phyloP scores from a whole-genome alignment of 2,113 vertebrate species.

The Setophaga coronata region DNA sequence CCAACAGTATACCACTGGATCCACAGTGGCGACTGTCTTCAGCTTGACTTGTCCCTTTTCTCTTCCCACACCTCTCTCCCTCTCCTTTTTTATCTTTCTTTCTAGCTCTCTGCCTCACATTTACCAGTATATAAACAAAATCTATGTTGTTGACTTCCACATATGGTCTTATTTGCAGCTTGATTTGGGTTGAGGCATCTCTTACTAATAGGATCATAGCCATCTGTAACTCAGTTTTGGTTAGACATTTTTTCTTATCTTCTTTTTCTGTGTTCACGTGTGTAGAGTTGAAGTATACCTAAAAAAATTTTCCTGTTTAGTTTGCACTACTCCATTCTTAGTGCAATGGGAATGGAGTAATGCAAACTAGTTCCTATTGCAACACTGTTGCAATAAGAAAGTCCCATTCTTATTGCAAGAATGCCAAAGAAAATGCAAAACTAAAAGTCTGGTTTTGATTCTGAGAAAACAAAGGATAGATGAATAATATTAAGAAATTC shows the following conservation, averaged over 20 bases:
- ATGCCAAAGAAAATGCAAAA: not conserved
- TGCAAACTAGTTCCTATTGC: too few relatives aligned
- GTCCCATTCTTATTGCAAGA: not conserved
- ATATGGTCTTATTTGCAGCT: not conserved
- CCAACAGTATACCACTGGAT: not conserved
- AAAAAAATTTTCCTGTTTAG: not conserved
- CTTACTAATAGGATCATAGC: not conserved
- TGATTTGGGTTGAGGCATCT: not conserved
- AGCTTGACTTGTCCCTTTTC: not conserved
- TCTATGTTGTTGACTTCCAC: not conserved
- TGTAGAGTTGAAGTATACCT: not conserved
- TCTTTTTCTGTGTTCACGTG: not conserved
- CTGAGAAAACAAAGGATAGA: not conserved
- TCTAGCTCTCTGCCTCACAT: not conserved
- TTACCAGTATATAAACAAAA: not conserved
- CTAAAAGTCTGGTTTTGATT: not conserved
- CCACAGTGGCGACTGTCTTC: not conserved
- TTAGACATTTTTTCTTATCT: not conserved
- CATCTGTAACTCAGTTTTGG: not conserved
- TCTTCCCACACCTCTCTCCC: too few relatives aligned
- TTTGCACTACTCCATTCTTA: not conserved
- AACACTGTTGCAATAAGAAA: not conserved
- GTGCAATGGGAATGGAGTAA: too few relatives aligned
- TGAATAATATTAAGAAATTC: not conserved
- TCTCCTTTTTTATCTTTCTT: not conserved